Evolutionary conservation across 2,113 vertebrate species (phyloP).

Genomic region (Uria aalge): DNA sequence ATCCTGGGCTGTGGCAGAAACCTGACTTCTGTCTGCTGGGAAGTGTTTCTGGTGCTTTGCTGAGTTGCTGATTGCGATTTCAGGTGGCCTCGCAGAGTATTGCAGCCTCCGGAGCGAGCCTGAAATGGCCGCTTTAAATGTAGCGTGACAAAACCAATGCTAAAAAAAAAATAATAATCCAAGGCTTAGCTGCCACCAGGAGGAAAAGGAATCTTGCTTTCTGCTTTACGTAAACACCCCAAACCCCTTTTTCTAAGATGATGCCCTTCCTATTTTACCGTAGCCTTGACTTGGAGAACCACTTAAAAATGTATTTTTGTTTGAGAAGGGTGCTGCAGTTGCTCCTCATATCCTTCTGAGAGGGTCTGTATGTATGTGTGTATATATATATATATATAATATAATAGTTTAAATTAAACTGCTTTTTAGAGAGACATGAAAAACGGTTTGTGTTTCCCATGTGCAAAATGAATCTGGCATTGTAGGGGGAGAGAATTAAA

Average conservation of each 20-base stretch:
- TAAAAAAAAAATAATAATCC: background rate
- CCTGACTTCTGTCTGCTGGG: conserved; percentile 6
- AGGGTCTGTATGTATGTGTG: background rate
- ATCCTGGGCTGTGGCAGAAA: conserved; percentile 4
- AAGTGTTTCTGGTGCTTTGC: background rate
- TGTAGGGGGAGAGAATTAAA: conserved; percentile 60
- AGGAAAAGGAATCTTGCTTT: background rate
- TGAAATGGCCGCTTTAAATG: background rate
- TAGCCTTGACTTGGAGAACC: background rate
- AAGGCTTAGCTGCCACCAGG: background rate
- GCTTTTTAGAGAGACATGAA: background rate
- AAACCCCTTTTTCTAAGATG: background rate
- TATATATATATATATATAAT: background rate
- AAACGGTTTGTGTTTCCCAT: conserved; percentile 27
- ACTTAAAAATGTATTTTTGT: background rate
- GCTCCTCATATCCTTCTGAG: background rate
- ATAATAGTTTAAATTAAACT: background rate
- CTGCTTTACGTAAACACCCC: background rate
- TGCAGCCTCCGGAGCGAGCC: background rate
- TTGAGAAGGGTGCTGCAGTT: background rate
- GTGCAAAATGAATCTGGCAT: conserved; percentile 1
- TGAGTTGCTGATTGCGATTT: background rate
- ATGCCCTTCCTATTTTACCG: background rate
- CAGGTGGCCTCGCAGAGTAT: background rate
- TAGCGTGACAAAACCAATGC: background rate